Conservation (phyloP, 2,113 vertebrate genomes). For the Procavia capensis region DNA sequence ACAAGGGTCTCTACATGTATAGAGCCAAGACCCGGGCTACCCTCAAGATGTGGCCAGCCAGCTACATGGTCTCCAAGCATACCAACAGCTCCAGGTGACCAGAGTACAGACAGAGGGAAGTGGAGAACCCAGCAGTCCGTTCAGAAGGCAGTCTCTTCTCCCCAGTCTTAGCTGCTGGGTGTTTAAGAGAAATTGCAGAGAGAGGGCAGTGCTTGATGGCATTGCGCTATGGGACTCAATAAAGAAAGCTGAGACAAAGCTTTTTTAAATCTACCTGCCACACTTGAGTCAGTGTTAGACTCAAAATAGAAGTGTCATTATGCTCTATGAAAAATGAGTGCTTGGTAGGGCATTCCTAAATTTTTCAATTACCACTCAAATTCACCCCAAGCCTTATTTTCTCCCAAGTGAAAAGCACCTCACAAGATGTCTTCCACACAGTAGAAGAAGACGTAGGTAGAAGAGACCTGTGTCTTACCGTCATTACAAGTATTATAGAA, state of each 20-base stretch:
- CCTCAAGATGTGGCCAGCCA: neutral
- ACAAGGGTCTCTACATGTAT: rapidly evolving
- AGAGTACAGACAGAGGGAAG: neutral
- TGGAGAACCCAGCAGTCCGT: too few relatives aligned
- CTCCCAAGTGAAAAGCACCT: neutral
- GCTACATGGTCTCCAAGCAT: neutral
- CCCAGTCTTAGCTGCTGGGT: rapidly evolving
- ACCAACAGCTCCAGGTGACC: rapidly evolving
- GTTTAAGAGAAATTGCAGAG: neutral
- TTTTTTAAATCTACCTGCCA: neutral
- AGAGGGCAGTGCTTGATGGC: too few relatives aligned
- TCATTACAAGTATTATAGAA: neutral
- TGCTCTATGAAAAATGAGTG: neutral
- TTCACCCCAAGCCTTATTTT: too few relatives aligned
- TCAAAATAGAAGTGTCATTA: neutral
- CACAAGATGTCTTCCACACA: neutral
- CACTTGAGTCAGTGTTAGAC: neutral
- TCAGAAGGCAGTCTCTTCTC: too few relatives aligned
- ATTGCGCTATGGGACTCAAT: neutral
- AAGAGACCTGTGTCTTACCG: neutral
- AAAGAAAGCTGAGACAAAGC: neutral
- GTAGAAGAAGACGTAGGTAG: neutral
- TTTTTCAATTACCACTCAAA: neutral
- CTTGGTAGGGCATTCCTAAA: neutral
- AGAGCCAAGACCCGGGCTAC: neutral